Conservation (phyloP, 1,140 invertebrate species). For the Micrasema minimum region DNA sequence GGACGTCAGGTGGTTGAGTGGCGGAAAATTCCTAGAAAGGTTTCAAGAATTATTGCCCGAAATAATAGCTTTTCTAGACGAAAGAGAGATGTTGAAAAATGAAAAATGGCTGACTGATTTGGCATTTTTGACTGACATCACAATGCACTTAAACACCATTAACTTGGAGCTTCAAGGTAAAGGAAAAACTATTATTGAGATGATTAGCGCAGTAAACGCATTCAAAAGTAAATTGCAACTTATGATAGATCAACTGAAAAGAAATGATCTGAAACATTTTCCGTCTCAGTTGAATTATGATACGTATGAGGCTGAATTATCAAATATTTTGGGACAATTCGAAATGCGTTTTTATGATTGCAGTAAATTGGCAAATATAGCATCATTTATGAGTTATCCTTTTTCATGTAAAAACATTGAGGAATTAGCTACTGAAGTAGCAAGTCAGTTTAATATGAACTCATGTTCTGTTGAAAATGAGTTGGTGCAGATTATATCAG, state of each 20-base stretch:
- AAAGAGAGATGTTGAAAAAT: conserved; percentile 26
- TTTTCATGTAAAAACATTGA: conserved; percentile 25
- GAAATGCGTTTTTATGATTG: conserved; percentile 18
- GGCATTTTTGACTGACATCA: conserved; percentile 19
- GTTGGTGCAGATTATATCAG: too few species aligned
- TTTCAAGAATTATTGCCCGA: too few species aligned
- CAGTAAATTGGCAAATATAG: conserved; percentile 19
- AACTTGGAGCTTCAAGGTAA: conserved; percentile 1
- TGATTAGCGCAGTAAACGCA: conserved; percentile 16
- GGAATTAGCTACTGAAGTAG: conserved; percentile 22
- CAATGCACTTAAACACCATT: conserved; percentile 24
- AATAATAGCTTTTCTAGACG: too few species aligned
- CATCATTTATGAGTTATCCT: conserved; percentile 17
- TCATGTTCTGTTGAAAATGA: conserved; percentile 8
- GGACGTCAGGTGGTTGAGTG: too few species aligned
- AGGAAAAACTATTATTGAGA: conserved; percentile 6
- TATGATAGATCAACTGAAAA: conserved; percentile 24
- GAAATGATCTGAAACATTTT: conserved; percentile 8
- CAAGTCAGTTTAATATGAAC: too few species aligned
- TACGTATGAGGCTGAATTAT: background rate
- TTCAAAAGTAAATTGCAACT: conserved; percentile 12
- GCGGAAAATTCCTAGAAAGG: too few species aligned
- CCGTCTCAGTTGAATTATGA: background rate
- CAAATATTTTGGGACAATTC: conserved; percentile 6
- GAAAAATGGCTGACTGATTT: conserved; percentile 13